phyloP scores from a whole-genome alignment of 2,888 invertebrate genomes.

The Calliscelio sp. region DNA sequence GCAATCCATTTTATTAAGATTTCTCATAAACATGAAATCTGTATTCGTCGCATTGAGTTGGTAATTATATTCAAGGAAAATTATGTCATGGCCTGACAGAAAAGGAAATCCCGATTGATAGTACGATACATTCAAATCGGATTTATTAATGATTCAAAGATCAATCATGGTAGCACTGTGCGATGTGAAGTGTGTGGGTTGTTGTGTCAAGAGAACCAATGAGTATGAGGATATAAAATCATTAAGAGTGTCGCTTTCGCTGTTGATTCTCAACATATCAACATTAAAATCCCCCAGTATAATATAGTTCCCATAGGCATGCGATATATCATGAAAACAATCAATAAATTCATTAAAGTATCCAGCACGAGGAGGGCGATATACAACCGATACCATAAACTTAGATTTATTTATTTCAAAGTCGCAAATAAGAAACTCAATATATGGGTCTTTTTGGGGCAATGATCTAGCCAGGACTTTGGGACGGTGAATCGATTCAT shows the following conservation, averaged over 20 bases:
- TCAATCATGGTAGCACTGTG: not conserved
- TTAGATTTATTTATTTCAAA: not conserved
- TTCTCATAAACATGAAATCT: not conserved
- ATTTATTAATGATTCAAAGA: not conserved
- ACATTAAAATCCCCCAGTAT: not conserved
- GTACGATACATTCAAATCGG: too few species aligned
- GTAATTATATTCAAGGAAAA: not conserved
- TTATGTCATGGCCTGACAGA: not conserved
- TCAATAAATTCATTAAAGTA: not conserved
- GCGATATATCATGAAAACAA: not conserved
- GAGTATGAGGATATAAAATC: not conserved
- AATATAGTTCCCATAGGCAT: not conserved
- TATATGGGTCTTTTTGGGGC: not conserved
- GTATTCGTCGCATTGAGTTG: not conserved
- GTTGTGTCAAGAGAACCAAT: not conserved
- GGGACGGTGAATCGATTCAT: not conserved
- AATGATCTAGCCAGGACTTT: not conserved
- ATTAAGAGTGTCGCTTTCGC: not conserved
- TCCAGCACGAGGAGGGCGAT: not conserved
- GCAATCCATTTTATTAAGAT: not conserved
- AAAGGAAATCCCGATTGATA: not conserved
- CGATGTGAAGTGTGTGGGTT: not conserved
- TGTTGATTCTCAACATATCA: not conserved
- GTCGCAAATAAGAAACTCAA: not conserved
- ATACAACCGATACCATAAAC: not conserved